Evolutionary conservation across 2,888 invertebrate genomes (phyloP).

Genomic region (Drosophila fungiperda): DNA sequence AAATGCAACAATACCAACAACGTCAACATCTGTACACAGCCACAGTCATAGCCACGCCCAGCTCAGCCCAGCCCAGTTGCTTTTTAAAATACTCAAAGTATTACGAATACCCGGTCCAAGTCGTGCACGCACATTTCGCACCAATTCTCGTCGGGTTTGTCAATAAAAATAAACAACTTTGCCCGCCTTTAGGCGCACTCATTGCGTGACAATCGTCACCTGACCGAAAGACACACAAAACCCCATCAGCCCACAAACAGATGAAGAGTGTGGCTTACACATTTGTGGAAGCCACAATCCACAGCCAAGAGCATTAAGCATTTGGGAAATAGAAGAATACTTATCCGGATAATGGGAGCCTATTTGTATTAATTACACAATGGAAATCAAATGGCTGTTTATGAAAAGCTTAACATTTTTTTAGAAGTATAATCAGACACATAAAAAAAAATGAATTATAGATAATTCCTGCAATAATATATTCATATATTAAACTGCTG

Average conservation of each 20-base stretch:
- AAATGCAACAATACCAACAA: slow-evolving; percentile 57
- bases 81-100: slow-evolving; percentile 79
- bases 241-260: neutral
- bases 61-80: slow-evolving; percentile 17
- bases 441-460: neutral
- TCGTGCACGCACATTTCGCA: slow-evolving; percentile 75
- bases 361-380: slow-evolving; percentile 16
- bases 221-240: slow-evolving; percentile 39
- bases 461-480: neutral
- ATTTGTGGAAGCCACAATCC: slow-evolving; percentile 30
- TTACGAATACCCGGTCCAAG: slow-evolving; percentile 63
- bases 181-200: slow-evolving; percentile 53
- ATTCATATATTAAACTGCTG: neutral
- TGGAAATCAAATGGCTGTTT: neutral
- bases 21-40: slow-evolving; percentile 26
- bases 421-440: neutral
- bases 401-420: neutral
- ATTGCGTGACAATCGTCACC: slow-evolving; percentile 76
- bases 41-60: slow-evolving; percentile 39
- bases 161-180: slow-evolving; percentile 74
- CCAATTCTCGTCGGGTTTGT: slow-evolving; percentile 68
- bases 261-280: slow-evolving; percentile 11
- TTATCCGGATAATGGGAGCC: neutral
- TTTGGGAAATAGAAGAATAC: neutral
- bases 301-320: neutral